phyloP scores from a whole-genome alignment of 2,113 vertebrate genomes.

The Actinemys pallida region DNA sequence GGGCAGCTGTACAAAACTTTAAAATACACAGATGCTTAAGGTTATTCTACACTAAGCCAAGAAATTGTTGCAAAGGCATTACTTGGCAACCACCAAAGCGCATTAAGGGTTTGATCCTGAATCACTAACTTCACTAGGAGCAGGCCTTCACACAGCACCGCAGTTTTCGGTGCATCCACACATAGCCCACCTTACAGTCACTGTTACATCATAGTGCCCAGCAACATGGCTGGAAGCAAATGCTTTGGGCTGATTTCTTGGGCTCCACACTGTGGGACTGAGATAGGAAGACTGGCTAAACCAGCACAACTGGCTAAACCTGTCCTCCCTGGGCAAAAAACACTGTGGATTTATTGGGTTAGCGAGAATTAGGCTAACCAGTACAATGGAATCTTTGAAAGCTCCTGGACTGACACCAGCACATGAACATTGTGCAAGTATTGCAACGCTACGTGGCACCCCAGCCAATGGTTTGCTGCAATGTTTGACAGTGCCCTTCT shows the following conservation, averaged over 20 bases:
- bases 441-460: neutral
- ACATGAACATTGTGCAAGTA: neutral
- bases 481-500: neutral
- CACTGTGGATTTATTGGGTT: neutral
- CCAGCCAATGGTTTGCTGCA: neutral
- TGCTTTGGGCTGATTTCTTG: neutral
- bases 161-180: neutral
- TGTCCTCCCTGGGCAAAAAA: neutral
- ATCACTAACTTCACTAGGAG: neutral
- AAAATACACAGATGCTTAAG: fast-evolving
- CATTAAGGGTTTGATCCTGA: neutral
- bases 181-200: neutral
- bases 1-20: neutral
- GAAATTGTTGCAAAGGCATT: neutral
- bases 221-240: neutral
- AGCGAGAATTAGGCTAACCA: neutral
- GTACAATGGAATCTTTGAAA: neutral
- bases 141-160: neutral
- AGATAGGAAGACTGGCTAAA: neutral
- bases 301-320: neutral
- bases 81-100: fast-evolving
- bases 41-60: neutral
- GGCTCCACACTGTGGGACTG: neutral
- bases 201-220: neutral
- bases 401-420: neutral